Conservation (phyloP, 1,140 invertebrate genomes). For the Drosophila tropicalis region DNA sequence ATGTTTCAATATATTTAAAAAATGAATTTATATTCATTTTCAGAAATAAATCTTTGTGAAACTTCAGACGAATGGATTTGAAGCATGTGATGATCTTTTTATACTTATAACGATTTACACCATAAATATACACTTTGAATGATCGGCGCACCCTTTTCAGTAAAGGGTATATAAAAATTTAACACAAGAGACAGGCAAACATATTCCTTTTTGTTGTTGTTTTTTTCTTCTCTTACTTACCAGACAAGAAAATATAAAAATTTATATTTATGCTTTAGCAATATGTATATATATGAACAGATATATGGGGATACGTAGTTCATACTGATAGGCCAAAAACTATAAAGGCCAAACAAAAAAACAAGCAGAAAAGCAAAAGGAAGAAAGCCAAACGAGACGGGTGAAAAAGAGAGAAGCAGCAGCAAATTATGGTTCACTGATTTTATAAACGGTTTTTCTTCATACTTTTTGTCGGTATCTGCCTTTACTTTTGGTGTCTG, state of each 20-base stretch:
- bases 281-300: constrained; percentile 29
- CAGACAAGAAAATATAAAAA: constrained; percentile 65
- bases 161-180: background rate
- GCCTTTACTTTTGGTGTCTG: constrained; percentile 21
- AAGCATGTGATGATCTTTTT: no score
- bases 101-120: no score
- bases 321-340: constrained; percentile 46
- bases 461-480: constrained; percentile 19
- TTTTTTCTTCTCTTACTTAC: constrained; percentile 39
- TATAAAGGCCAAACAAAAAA: constrained; percentile 33
- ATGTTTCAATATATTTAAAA: no score
- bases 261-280: constrained; percentile 61
- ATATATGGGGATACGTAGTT: constrained; percentile 26
- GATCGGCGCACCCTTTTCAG: background rate
- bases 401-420: constrained; percentile 11
- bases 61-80: no score
- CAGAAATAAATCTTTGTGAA: no score
- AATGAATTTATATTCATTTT: no score
- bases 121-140: no score
- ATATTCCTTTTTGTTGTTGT: constrained; percentile 9
- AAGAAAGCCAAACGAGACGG: background rate
- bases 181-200: constrained; percentile 39
- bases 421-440: constrained; percentile 69
- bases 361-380: constrained; percentile 14
- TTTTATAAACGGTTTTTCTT: constrained; percentile 56